A percentile compares a stretch with the other conserved stretches of the same genome.
phyloP scores from a whole-genome alignment of 2,113 vertebrate species.

The Rynchops niger region DNA sequence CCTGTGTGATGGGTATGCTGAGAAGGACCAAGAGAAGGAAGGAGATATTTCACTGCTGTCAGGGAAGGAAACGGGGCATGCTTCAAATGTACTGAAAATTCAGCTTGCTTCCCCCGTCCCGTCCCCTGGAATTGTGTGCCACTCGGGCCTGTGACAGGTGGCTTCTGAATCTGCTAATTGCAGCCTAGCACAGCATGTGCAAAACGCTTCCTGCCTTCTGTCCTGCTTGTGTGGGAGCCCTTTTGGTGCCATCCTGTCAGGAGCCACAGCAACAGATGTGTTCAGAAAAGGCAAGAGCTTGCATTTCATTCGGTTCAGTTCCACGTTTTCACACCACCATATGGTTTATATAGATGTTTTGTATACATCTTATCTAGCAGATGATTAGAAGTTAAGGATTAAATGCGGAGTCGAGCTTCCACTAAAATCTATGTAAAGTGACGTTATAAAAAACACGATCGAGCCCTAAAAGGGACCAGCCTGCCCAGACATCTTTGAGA shows the following conservation, averaged over 20 bases:
- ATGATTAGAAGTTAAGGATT: neutral
- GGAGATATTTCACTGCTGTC: neutral
- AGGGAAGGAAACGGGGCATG: neutral
- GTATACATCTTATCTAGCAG: neutral
- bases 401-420: neutral
- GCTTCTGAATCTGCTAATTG: neutral
- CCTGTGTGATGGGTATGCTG: too few species aligned
- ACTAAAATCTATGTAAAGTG: neutral
- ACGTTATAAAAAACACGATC: neutral
- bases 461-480: neutral
- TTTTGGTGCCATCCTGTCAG: neutral
- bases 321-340: neutral
- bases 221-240: neutral
- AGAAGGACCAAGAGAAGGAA: neutral
- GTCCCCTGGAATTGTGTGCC: neutral
- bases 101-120: neutral
- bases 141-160: neutral
- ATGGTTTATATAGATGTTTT: neutral
- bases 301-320: neutral
- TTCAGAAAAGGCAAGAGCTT: slow-evolving; percentile 26
- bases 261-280: neutral
- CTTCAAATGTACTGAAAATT: neutral
- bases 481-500: neutral
- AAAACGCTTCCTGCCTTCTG: neutral
- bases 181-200: neutral